Evolutionary conservation across 2,113 vertebrate genomes (phyloP).

Genomic region (Cryptoleucopteryx plumbea): DNA sequence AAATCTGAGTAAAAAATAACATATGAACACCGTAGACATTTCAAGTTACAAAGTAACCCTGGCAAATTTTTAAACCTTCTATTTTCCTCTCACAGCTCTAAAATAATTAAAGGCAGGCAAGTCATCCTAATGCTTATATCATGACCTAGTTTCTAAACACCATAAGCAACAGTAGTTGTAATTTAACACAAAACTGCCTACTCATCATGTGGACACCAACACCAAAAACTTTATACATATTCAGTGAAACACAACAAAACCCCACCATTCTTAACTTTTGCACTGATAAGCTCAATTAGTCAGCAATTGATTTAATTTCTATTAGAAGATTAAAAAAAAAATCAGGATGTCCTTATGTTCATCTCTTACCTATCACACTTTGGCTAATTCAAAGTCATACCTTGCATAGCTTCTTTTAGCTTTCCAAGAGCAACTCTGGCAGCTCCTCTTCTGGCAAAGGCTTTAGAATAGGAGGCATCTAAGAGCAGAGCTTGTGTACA

Average conservation of each 20-base stretch:
- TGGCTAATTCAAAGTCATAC: slow-evolving; percentile 59
- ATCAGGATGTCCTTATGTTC: background rate
- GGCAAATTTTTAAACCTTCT: background rate
- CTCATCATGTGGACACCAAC: background rate
- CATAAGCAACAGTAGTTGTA: background rate
- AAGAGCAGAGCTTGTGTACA: slow-evolving; percentile 85
- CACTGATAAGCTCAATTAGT: background rate
- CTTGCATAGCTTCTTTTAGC: slow-evolving; percentile 83
- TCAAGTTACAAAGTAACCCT: background rate
- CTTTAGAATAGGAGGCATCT: slow-evolving; percentile 90
- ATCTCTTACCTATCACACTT: background rate
- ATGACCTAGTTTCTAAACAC: background rate
- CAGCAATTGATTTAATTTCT: background rate
- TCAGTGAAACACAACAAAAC: background rate
- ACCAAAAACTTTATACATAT: background rate
- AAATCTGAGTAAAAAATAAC: slow-evolving; percentile 79
- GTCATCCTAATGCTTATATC: background rate
- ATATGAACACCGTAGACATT: background rate
- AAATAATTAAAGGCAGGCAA: background rate
- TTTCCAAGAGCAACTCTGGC: slow-evolving; percentile 86
- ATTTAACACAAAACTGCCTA: background rate
- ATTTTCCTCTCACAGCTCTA: background rate
- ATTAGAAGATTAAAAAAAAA: background rate
- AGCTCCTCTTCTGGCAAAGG: slow-evolving; percentile 90
- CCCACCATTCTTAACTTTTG: background rate